Base-by-base conservation (phyloP, 1,140 invertebrate species). In the Caenorhabditis tropicalis region DNA sequence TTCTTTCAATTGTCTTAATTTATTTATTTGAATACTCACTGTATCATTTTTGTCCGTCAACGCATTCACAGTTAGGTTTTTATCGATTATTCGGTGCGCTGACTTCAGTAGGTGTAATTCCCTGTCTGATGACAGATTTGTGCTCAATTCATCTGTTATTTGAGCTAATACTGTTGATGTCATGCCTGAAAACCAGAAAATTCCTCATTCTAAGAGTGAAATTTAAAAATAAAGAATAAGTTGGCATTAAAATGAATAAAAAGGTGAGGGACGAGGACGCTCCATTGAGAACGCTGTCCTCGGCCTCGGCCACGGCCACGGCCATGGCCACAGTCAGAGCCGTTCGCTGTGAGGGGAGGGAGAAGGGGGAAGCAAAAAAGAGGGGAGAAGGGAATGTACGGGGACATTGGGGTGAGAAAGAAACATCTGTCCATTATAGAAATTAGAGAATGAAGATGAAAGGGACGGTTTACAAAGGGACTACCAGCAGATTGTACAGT, bases 91-190 rank as follows among this genome's bases (percentile, higher is more conserved):
- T 24, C 36, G 27, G n/a, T 74, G 65, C 0, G 65, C 65, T n/a
- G 65, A 74, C n/a, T 74, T 74, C 9, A 74, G 4, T 19, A 74
- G 65, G 65, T 74, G 19, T 74, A 74, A 74, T 74, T 74, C 65
- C 65, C 65, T n/a, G 65, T 74, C 65, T 43, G 36, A 43, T 10
- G 65, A 43, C n/a, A 74, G 10, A 43, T 74, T 74, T 43, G 65
- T 74, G 16, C 36, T 43, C 15, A 74, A 46, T 74, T 74, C 65
- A 74, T 74, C 65, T 9, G 36, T 43, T 24, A 74, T 74, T 74
- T 74, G 65, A 21, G 65, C 33, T n/a, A 74, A 43, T 43, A 74
- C 65, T 0, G 36, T 74, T 9, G 65, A 74, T 43, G 65, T 74
- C 65, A 74, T 74, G 6, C n/a, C 65, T 74, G 65, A 19, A 19